These are phyloP conservation scores for Hirundichthys speculiger DNA, from an alignment of 2,113 vertebrate genomes.

Conservation along the genomic window DNA sequence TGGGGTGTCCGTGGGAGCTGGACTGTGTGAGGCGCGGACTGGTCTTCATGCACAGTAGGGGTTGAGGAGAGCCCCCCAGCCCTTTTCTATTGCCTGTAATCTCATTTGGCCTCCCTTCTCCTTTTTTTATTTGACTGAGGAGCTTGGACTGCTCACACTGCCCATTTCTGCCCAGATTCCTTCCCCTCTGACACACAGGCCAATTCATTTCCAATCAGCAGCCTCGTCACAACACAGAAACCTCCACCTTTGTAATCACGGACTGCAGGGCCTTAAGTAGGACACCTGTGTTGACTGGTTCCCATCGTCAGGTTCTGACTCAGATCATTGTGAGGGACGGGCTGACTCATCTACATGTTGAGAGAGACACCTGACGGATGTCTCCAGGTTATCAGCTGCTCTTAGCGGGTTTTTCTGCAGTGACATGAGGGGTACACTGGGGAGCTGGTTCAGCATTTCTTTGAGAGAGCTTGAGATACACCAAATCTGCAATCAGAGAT, in stretches of 20 bases:
- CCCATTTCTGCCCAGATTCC: slow-evolving; percentile 69
- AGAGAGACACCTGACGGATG: slow-evolving; percentile 36
- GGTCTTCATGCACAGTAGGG: slow-evolving; percentile 95
- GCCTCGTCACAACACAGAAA: slow-evolving; percentile 48
- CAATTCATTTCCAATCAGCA: slow-evolving; percentile 75
- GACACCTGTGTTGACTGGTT: slow-evolving; percentile 51
- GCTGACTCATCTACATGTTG: too few relatives aligned
- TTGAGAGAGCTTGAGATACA: too few relatives aligned
- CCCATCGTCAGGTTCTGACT: background rate
- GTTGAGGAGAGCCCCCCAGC: slow-evolving; percentile 90
- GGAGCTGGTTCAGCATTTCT: too few relatives aligned
- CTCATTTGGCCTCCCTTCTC: slow-evolving; percentile 89
- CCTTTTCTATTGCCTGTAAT: slow-evolving; percentile 91
- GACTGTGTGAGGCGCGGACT: slow-evolving; percentile 83
- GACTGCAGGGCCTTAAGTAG: slow-evolving; percentile 30
- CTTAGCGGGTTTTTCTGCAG: slow-evolving; percentile 12
- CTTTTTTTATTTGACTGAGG: slow-evolving; percentile 85
- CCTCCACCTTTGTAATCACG: slow-evolving; percentile 50
- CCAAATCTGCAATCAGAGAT: too few relatives aligned
- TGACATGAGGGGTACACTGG: too few relatives aligned
- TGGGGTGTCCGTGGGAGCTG: slow-evolving; percentile 90
- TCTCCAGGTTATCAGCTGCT: slow-evolving; percentile 41
- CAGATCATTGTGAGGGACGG: background rate
- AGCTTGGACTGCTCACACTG: slow-evolving; percentile 80
- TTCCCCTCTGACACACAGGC: slow-evolving; percentile 75